These are phyloP conservation scores for Acomys russatus DNA, from an alignment of 2,797 vertebrate genomes.

Conservation along the genomic window DNA sequence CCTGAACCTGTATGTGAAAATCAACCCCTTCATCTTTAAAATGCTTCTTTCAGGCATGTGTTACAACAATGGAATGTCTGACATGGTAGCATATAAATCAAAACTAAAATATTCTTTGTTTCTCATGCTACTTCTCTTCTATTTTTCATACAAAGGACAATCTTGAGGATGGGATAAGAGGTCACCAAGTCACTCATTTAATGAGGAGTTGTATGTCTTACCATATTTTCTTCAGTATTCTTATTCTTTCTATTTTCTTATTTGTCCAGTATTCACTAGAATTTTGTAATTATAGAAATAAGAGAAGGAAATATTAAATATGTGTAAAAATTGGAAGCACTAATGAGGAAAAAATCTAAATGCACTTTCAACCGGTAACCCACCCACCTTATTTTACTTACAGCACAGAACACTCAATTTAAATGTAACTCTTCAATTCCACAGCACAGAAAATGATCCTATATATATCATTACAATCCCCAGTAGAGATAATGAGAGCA, in stretches of 20 bases:
- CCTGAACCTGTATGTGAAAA: not conserved
- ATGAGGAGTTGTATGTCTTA: not conserved
- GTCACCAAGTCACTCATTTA: not conserved
- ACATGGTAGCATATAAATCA: not conserved
- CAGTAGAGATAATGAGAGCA: slow-evolving; percentile 79
- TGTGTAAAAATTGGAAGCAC: slow-evolving; percentile 34
- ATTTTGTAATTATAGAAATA: slow-evolving; percentile 58
- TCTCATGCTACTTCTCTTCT: not conserved
- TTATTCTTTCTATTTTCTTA: slow-evolving; percentile 44
- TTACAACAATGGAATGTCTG: not conserved
- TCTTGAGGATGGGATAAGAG: rapidly evolving
- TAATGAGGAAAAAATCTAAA: slow-evolving; percentile 16
- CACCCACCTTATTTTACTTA: slow-evolving; percentile 68
- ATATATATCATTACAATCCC: slow-evolving; percentile 75
- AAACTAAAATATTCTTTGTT: slow-evolving; percentile 37
- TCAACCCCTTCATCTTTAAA: not conserved
- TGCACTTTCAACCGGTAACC: slow-evolving; percentile 44
- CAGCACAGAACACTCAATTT: slow-evolving; percentile 62
- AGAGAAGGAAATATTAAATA: slow-evolving; percentile 38
- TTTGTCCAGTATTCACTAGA: not conserved
- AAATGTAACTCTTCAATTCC: slow-evolving; percentile 67
- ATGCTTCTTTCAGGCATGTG: not conserved
- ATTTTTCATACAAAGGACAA: not conserved
- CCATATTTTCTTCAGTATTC: not conserved
- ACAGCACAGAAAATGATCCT: slow-evolving; percentile 67